A percentile compares a stretch with the other conserved stretches of the same genome.
Conservation (phyloP, 2,797 vertebrate species). For the Micropoecilia bifurca region DNA sequence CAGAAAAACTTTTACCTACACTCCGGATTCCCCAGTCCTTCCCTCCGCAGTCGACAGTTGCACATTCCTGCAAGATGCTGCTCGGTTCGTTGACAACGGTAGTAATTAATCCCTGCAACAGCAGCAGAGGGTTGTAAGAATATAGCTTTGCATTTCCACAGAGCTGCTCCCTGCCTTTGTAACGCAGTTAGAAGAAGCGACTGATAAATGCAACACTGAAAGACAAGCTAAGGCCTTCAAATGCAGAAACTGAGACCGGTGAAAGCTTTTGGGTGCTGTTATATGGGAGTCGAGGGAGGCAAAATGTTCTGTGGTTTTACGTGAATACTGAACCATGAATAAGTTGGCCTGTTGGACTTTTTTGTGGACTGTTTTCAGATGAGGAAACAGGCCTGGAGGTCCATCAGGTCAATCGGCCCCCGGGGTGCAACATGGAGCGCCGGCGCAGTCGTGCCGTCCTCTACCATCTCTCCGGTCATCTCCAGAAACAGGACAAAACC, state of each 20-base stretch:
- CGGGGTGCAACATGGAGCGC: slow-evolving; percentile 79
- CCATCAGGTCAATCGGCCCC: slow-evolving; percentile 76
- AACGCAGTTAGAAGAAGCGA: background rate
- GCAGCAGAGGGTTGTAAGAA: background rate
- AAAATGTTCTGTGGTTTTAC: background rate
- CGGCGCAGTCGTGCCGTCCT: slow-evolving; percentile 85
- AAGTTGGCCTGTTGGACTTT: background rate
- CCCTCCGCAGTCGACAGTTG: background rate
- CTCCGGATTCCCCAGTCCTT: background rate
- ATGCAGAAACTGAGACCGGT: background rate
- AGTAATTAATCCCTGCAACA: slow-evolving; percentile 2
- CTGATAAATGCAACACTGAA: background rate
- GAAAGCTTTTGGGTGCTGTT: background rate
- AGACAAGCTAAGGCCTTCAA: background rate
- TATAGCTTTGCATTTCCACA: background rate
- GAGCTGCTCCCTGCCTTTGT: background rate
- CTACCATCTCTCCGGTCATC: slow-evolving; percentile 88
- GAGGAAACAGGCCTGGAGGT: slow-evolving; percentile 81
- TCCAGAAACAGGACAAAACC: slow-evolving; percentile 86
- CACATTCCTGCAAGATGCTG: background rate
- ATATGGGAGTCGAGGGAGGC: background rate
- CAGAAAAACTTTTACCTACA: background rate
- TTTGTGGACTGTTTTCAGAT: slow-evolving; percentile 60
- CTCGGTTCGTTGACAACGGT: background rate
- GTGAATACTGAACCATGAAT: background rate